Percentiles rank a stretch among this genome's conserved stretches.
Evolutionary conservation across 2,888 invertebrate genomes (phyloP).

Genomic region (Eilema sororculum): DNA sequence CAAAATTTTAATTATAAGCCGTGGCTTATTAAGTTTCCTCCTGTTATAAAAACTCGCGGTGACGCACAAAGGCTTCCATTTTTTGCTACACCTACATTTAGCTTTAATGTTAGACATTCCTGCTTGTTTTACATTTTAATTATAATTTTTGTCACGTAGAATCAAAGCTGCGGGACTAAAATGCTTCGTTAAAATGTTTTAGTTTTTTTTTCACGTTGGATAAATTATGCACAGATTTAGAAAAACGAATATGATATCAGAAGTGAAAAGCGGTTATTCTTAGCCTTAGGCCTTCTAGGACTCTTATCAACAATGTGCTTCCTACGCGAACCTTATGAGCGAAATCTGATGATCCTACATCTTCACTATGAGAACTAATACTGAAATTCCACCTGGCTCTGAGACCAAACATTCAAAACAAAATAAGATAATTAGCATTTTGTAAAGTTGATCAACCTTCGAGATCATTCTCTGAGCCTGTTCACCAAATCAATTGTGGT

Average conservation of each 20-base stretch:
- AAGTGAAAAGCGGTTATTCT: no score
- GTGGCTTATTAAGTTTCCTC: slow-evolving; percentile 8
- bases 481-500: no score
- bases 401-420: background rate
- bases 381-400: background rate
- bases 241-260: background rate
- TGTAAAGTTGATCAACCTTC: no score
- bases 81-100: slow-evolving; percentile 10
- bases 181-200: slow-evolving; percentile 16
- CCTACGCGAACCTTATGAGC: no score
- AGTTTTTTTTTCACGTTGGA: background rate
- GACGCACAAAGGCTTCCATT: background rate
- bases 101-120: slow-evolving; percentile 3
- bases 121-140: slow-evolving; percentile 11
- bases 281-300: no score
- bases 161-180: slow-evolving; percentile 13
- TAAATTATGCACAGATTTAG: background rate
- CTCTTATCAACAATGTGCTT: no score
- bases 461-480: no score
- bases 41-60: slow-evolving; percentile 7
- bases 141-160: slow-evolving; percentile 19
- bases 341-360: no score
- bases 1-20: slow-evolving; percentile 19
- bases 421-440: no score
- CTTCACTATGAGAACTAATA: background rate